Conservation (phyloP, 2,888 invertebrate genomes). For the Agriopis leucophaearia region DNA sequence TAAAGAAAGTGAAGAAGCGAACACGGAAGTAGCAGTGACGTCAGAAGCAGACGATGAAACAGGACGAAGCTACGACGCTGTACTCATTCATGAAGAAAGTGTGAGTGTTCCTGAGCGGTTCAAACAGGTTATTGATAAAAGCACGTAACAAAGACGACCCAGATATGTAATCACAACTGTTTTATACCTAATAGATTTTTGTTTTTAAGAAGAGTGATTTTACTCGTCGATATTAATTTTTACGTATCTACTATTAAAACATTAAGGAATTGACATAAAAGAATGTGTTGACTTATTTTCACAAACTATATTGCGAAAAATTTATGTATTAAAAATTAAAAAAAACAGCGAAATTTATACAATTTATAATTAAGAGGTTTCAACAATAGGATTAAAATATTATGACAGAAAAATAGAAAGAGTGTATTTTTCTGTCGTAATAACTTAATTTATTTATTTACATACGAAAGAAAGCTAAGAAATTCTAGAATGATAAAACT, state of each 20-base stretch:
- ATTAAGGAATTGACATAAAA: too few relatives aligned
- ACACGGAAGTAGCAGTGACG: not conserved
- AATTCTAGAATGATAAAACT: not conserved
- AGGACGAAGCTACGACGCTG: conserved; percentile 10
- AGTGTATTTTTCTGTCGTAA: not conserved
- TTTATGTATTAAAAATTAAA: too few relatives aligned
- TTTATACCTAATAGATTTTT: not conserved
- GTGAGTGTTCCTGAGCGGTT: conserved; percentile 8
- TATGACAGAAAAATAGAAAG: too few relatives aligned
- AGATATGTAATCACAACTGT: not conserved
- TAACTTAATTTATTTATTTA: not conserved
- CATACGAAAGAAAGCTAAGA: not conserved
- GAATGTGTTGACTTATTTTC: too few relatives aligned
- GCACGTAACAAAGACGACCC: not conserved
- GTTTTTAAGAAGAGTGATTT: not conserved
- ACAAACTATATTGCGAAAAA: too few relatives aligned
- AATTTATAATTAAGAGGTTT: too few relatives aligned
- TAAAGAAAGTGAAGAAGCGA: conserved; percentile 13
- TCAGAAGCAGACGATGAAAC: conserved; percentile 11
- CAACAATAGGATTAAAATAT: not conserved
- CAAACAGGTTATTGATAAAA: conserved; percentile 9
- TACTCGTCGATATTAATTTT: not conserved
- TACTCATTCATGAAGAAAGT: conserved; percentile 15
- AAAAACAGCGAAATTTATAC: too few relatives aligned
- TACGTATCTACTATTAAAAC: not conserved